phyloP scores from a whole-genome alignment of 2,113 vertebrate genomes.

The Ptyas mucosa region DNA sequence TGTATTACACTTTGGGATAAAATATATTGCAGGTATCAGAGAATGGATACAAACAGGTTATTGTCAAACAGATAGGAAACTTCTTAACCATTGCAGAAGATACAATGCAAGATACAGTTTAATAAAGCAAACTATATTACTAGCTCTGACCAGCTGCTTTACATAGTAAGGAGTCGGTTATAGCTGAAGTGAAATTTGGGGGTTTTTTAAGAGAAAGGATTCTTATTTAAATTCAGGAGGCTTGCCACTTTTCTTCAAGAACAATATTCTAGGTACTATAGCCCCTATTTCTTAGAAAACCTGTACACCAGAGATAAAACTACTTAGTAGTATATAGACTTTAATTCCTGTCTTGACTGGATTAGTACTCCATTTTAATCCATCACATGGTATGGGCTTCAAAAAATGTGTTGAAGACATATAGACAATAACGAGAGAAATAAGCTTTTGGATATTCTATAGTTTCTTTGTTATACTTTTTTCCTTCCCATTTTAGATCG shows the following conservation, averaged over 20 bases:
- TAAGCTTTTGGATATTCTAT: not conserved
- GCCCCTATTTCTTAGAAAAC: not conserved
- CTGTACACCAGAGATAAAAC: not conserved
- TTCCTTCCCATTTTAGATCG: not conserved
- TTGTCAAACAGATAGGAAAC: not conserved
- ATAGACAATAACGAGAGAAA: not conserved
- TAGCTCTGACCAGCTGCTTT: not conserved
- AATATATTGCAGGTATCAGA: not conserved
- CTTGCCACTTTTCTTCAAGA: not conserved
- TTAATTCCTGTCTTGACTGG: not conserved
- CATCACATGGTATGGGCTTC: conserved; percentile 1
- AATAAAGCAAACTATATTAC: not conserved
- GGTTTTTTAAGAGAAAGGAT: not conserved
- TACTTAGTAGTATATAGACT: not conserved
- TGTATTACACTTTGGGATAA: not conserved
- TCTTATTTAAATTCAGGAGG: not conserved
- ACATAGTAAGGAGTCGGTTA: not conserved
- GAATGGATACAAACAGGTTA: not conserved
- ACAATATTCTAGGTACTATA: not conserved
- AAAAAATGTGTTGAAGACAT: not conserved
- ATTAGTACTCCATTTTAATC: not conserved
- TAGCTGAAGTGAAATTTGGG: not conserved
- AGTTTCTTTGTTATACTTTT: not conserved
- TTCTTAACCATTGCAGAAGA: not conserved
- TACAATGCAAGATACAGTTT: not conserved